A percentile compares a stretch with the other conserved stretches of the same genome.
These are phyloP conservation scores for Nansenia antarctica DNA, from an alignment of 2,113 vertebrate genomes.

Conservation along the genomic window DNA sequence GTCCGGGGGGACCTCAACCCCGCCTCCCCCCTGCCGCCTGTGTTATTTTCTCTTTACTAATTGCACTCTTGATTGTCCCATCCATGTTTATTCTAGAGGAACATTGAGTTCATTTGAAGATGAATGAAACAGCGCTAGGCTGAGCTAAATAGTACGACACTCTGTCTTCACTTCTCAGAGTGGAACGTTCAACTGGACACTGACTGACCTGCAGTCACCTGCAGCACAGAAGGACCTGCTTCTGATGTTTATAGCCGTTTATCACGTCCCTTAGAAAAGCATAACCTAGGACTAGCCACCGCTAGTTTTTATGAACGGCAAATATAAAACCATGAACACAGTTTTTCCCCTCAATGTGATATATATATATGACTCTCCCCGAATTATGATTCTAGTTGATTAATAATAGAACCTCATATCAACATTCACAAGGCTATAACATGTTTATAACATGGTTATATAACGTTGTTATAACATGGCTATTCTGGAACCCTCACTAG, in stretches of 20 bases:
- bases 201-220: background rate
- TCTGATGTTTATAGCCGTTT: no score
- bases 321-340: slow-evolving; percentile 33
- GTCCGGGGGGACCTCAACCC: slow-evolving; percentile 14
- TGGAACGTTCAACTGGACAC: background rate
- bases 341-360: slow-evolving; percentile 31
- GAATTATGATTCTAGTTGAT: slow-evolving; percentile 17
- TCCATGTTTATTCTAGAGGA: slow-evolving; percentile 14
- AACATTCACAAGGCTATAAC: slow-evolving; percentile 28
- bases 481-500: slow-evolving; percentile 56
- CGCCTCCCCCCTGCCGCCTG: background rate
- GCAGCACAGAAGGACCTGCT: no score
- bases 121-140: no score
- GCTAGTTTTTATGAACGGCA: slow-evolving; percentile 45
- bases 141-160: no score
- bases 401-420: slow-evolving; percentile 33
- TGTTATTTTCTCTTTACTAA: slow-evolving; percentile 12
- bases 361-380: slow-evolving; percentile 15
- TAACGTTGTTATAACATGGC: no score
- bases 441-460: no score
- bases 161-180: background rate
- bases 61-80: slow-evolving; percentile 26
- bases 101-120: slow-evolving; percentile 16
- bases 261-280: background rate
- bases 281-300: slow-evolving; percentile 30